Conservation (phyloP, 2,113 vertebrate genomes). For the Ranitomeya imitator region DNA sequence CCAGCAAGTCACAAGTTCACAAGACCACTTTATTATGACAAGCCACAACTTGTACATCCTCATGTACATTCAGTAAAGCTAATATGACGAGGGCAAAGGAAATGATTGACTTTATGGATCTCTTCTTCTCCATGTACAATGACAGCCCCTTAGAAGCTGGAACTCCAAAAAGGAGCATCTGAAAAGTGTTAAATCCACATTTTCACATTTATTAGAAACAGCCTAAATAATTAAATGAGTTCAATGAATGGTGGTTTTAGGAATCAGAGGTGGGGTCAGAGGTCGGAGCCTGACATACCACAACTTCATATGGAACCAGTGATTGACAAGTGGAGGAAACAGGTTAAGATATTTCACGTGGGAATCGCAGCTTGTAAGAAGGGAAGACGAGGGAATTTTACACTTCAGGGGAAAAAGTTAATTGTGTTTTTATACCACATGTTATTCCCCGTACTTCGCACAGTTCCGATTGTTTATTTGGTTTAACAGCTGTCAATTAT, state of each 20-base stretch:
- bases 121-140: slow-evolving; percentile 11
- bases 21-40: slow-evolving; percentile 31
- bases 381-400: slow-evolving; percentile 75
- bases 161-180: slow-evolving; percentile 73
- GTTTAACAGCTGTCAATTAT: slow-evolving; percentile 60
- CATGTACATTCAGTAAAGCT: slow-evolving; percentile 1
- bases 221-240: slow-evolving; percentile 81
- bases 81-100: neutral
- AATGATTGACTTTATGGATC: neutral
- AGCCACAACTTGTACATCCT: neutral
- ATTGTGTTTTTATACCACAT: slow-evolving; percentile 79
- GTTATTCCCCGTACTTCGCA: slow-evolving; percentile 83
- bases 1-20: slow-evolving; percentile 22
- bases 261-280: slow-evolving; percentile 80
- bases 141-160: slow-evolving; percentile 63
- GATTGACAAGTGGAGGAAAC: slow-evolving; percentile 91
- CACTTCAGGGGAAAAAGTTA: slow-evolving; percentile 87
- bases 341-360: slow-evolving; percentile 89
- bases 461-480: slow-evolving; percentile 74
- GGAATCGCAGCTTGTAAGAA: slow-evolving; percentile 92
- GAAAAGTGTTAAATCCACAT: slow-evolving; percentile 77
- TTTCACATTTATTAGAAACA: slow-evolving; percentile 85
- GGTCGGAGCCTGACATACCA: slow-evolving; percentile 87
- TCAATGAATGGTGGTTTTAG: slow-evolving; percentile 83
- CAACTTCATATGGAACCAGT: slow-evolving; percentile 75